Percentiles rank a stretch among this genome's conserved stretches.
Evolutionary conservation across 2,797 vertebrate genomes (phyloP).

Genomic region (Galaxias olidus): DNA sequence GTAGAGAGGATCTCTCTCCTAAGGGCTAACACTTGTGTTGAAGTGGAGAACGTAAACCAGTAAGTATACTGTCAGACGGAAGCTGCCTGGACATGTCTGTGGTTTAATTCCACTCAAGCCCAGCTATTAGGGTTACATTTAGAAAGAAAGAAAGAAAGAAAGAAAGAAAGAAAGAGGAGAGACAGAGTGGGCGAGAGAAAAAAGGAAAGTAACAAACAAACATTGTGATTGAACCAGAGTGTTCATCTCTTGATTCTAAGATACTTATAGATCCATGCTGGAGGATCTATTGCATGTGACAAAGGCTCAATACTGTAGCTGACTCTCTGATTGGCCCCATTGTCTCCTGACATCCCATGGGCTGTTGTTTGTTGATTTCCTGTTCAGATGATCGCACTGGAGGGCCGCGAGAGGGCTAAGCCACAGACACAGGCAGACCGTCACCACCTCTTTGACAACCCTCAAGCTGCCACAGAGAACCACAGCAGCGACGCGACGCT

Average conservation of each 20-base stretch:
- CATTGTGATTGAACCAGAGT: not conserved
- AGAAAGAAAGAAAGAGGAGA: too few relatives aligned
- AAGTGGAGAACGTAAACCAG: not conserved
- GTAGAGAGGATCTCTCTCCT: not conserved
- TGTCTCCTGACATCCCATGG: conserved; percentile 18
- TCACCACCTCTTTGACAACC: not conserved
- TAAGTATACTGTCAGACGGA: not conserved
- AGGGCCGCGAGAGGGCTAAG: not conserved
- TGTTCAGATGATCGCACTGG: not conserved
- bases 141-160: not conserved
- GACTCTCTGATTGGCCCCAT: conserved; percentile 21
- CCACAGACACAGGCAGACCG: conserved; percentile 8
- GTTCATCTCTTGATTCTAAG: not conserved
- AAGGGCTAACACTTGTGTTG: not conserved
- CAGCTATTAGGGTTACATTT: not conserved
- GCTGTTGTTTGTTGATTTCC: conserved; percentile 13
- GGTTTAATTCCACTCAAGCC: not conserved
- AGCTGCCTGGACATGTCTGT: conserved; percentile 6
- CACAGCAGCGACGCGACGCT: too few relatives aligned
- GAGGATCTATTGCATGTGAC: conserved; percentile 10
- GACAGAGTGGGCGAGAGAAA: too few relatives aligned
- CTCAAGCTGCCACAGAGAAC: not conserved
- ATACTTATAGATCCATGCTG: conserved; percentile 3
- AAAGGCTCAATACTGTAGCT: conserved; percentile 1
- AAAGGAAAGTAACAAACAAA: too few relatives aligned